Evolutionary conservation across 2,797 vertebrate species (phyloP).

Genomic region (Clamator glandarius): DNA sequence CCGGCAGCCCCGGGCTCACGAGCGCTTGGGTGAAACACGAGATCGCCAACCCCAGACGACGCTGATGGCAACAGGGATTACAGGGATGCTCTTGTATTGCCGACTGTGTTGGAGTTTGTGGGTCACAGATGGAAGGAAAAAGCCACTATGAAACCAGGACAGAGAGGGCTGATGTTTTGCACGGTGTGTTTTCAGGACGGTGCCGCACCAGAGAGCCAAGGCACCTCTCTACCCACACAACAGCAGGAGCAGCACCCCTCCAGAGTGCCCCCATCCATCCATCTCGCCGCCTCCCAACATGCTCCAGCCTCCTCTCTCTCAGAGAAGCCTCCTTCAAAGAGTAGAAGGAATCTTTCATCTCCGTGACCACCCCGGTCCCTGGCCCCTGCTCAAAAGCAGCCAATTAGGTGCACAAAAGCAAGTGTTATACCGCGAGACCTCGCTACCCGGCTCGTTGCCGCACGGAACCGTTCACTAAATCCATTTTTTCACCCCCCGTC

Average conservation of each 20-base stretch:
- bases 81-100: not conserved
- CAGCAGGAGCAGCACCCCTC: not conserved
- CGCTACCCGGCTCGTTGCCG: not conserved
- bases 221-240: not conserved
- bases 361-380: not conserved
- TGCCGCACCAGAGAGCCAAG: not conserved
- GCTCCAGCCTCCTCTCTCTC: not conserved
- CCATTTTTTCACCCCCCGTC: not conserved
- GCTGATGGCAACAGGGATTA: not conserved
- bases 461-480: not conserved
- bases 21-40: not conserved
- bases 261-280: not conserved
- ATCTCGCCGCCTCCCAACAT: not conserved
- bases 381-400: not conserved
- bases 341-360: not conserved
- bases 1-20: not conserved
- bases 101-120: not conserved
- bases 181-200: not conserved
- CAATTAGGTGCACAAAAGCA: not conserved
- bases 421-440: accelerated
- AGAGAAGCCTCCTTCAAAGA: not conserved
- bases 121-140: not conserved
- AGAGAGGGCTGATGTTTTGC: not conserved
- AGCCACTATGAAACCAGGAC: not conserved
- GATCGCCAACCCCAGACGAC: accelerated